These are phyloP conservation scores for Lacerta agilis DNA, from an alignment of 2,797 vertebrate genomes.

Conservation along the genomic window DNA sequence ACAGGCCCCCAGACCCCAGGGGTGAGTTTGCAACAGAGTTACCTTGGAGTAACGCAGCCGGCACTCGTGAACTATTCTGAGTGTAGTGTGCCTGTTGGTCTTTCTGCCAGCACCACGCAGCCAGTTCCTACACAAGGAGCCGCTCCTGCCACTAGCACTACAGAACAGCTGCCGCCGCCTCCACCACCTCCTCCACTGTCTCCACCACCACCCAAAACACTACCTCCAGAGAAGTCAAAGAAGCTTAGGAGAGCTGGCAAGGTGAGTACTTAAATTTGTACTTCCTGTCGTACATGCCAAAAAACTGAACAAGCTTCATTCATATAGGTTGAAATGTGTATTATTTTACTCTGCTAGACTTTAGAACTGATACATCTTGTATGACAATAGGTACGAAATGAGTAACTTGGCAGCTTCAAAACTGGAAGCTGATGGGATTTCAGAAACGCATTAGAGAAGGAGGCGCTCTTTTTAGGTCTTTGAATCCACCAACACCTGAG, in stretches of 20 bases:
- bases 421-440: neutral
- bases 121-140: constrained; percentile 75
- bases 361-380: neutral
- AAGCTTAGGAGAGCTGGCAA: constrained; percentile 91
- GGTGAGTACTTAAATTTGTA: constrained; percentile 70
- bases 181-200: constrained; percentile 68
- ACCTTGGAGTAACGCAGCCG: constrained; percentile 82
- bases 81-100: constrained; percentile 73
- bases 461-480: neutral
- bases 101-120: constrained; percentile 72
- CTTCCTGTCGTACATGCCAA: neutral
- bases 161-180: constrained; percentile 66
- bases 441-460: neutral
- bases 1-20: constrained; percentile 67
- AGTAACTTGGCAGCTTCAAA: neutral
- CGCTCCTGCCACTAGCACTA: constrained; percentile 58
- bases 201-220: constrained; percentile 75
- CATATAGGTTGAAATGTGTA: neutral
- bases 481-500: neutral
- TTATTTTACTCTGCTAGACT: neutral
- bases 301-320: neutral
- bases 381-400: neutral
- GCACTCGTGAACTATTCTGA: constrained; percentile 83
- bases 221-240: constrained; percentile 85
- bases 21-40: constrained; percentile 73